Evolutionary conservation across 2,888 invertebrate genomes (phyloP), one percentile per base, ranked within the genome.

Genomic region (Gymnocheta viridis): DNA sequence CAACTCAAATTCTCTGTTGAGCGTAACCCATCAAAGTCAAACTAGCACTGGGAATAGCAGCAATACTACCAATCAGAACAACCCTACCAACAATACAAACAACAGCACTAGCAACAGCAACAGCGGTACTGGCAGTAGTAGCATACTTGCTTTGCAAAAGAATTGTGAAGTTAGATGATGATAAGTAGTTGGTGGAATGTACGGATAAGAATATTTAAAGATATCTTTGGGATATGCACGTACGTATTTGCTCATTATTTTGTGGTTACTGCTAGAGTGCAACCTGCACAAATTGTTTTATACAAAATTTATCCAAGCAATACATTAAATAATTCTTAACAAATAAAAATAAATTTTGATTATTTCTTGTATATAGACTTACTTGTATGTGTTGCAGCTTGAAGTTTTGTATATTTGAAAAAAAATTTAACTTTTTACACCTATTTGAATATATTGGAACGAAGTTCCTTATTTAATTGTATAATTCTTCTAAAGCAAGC

Each of bases 141-240:
- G 88, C 86, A 89, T 91, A 89, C 93, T 94, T 90, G 93, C 95
- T 90, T 93, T 95, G 89, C 95, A 94, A 92, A 95, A 96, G 94
- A 96, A 96, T 93, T 96, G 96, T 93, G 96, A 96, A 94, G 96
- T 96, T 94, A 96, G 96, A 94, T 96, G 96, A 96, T 96, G 95
- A 91, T 91, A 73, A 81, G 41, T 62, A 17, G 35, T n/a, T n/a
- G n/a, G n/a, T 29, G 32, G 14, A 56, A 14, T 47, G 27, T 7
- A 38, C 29, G 12, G 29, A 38, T 27, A 58, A 58, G 5, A 69
- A 38, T 49, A n/a, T 38, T 24, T 27, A 38, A 56, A 69, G 64
- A 41, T 62, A 27, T 69, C 35, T 35, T 60, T 35, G 58, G 14
- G 47, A 69, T 47, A 58, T 35, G 24, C 47, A 35, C 9, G 10